These are phyloP conservation scores for Myotis planiceps DNA, from an alignment of 2,797 vertebrate species.

Conservation along the genomic window DNA sequence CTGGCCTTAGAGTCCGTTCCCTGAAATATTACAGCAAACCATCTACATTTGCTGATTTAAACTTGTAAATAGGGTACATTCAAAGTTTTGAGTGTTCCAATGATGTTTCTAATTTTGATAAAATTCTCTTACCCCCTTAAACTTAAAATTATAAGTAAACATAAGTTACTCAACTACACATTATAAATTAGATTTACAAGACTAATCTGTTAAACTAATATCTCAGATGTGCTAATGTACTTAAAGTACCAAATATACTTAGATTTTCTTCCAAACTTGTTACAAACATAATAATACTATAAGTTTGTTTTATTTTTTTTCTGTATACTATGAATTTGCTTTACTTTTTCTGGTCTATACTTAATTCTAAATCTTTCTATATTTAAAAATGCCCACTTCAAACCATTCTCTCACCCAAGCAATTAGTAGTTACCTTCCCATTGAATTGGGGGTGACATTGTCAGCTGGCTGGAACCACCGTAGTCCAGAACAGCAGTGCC, in stretches of 20 bases:
- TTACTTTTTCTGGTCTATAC: neutral
- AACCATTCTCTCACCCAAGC: neutral
- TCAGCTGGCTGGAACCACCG: too few species aligned
- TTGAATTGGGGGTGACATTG: neutral
- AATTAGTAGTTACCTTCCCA: neutral
- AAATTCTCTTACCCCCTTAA: neutral
- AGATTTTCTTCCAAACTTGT: neutral
- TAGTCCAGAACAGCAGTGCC: neutral
- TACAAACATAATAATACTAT: neutral
- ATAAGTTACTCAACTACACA: neutral
- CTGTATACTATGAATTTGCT: neutral
- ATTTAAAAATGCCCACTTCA: neutral
- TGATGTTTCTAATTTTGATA: slow-evolving; percentile 11
- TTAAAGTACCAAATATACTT: slow-evolving; percentile 22
- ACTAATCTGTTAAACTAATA: neutral
- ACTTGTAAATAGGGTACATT: neutral
- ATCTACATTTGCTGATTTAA: neutral
- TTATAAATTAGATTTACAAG: neutral
- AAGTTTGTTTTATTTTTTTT: slow-evolving; percentile 2
- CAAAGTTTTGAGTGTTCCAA: neutral
- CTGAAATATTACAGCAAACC: neutral
- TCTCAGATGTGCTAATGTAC: neutral
- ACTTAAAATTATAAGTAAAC: neutral
- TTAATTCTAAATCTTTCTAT: slow-evolving; percentile 2
- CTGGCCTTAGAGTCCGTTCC: neutral